These are phyloP conservation scores for Microcebus griseorufus DNA, from an alignment of 2,113 vertebrate species.

Conservation along the genomic window DNA sequence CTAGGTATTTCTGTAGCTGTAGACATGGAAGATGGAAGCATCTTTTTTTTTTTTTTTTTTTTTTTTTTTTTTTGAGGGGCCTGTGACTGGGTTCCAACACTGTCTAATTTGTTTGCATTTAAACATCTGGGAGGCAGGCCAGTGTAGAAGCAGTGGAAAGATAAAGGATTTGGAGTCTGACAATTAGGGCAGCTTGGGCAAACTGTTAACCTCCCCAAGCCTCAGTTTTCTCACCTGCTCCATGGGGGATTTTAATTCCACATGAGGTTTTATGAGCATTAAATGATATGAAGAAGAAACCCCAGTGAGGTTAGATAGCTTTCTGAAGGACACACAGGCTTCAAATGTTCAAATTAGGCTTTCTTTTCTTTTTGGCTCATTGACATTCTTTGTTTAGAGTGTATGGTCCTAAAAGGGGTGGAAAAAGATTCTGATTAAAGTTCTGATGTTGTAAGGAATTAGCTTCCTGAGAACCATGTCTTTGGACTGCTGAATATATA, in stretches of 20 bases:
- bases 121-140: neutral
- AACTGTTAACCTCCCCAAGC: neutral
- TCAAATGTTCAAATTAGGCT: neutral
- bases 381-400: neutral
- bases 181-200: neutral
- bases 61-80: neutral
- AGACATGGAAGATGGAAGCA: neutral
- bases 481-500: neutral
- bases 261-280: neutral
- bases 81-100: neutral
- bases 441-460: neutral
- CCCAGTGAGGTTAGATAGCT: neutral
- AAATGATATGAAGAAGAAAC: neutral
- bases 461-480: neutral
- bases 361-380: neutral
- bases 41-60: neutral
- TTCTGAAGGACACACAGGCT: constrained; percentile 34
- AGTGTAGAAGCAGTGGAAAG: neutral
- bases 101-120: neutral
- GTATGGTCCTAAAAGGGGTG: neutral
- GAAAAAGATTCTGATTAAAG: neutral
- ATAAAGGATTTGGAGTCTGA: neutral
- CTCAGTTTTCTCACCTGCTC: neutral
- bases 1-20: neutral
- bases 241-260: neutral